Conservation (phyloP, 2,888 invertebrate species). For the Pachymerium ferrugineum region DNA sequence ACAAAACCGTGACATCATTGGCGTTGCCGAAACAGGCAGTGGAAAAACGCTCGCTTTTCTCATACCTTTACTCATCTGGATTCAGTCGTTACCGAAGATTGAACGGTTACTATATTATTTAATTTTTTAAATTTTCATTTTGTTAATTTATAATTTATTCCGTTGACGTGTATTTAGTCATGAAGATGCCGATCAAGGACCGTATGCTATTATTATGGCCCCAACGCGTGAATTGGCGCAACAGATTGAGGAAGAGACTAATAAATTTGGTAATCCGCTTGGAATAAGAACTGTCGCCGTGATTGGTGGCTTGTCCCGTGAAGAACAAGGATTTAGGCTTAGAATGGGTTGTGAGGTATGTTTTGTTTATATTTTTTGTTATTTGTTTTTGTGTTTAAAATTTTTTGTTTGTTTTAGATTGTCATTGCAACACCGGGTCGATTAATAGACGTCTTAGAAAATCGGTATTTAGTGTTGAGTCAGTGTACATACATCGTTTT, state of each 20-base stretch:
- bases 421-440: constrained; percentile 99
- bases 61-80: constrained; percentile 95
- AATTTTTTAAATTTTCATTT: neutral
- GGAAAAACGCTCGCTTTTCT: constrained; percentile 98
- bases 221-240: constrained; percentile 99
- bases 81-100: constrained; percentile 92
- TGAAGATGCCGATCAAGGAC: constrained; percentile 62
- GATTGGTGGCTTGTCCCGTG: constrained; percentile 83
- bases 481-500: constrained; percentile 94
- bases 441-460: constrained; percentile 96
- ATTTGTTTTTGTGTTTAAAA: neutral
- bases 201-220: constrained; percentile 97
- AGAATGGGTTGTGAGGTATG: constrained; percentile 92
- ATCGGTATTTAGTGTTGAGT: constrained; percentile 90
- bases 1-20: constrained; percentile 77
- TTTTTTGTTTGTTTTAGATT: constrained; percentile 55
- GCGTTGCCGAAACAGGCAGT: constrained; percentile 98
- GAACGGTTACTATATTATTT: constrained; percentile 56
- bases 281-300: constrained; percentile 92
- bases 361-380: no score
- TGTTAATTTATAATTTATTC: neutral
- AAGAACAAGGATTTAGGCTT: constrained; percentile 96
- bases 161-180: constrained; percentile 37
- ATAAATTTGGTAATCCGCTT: constrained; percentile 89
- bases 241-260: constrained; percentile 98